phyloP scores from a whole-genome alignment of 2,888 invertebrate genomes.

The Protonemura montana region DNA sequence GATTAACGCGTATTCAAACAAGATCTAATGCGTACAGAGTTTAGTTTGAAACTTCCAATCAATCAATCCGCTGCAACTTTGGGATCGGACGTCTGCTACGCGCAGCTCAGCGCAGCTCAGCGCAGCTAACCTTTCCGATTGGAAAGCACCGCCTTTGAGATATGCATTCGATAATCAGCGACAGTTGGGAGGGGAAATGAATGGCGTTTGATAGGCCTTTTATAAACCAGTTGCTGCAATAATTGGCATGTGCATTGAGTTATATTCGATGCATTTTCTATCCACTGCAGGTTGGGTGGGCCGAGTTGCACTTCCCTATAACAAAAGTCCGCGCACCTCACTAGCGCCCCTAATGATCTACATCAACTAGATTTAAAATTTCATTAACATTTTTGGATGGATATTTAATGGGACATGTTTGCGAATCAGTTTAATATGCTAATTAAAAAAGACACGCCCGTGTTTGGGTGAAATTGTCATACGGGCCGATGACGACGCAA shows the following conservation, averaged over 20 bases:
- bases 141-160: conserved; percentile 12
- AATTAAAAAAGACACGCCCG: neutral
- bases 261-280: conserved; percentile 7
- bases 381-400: neutral
- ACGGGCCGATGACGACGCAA: neutral
- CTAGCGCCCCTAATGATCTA: neutral
- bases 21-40: neutral
- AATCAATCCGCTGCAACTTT: neutral
- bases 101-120: neutral
- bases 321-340: neutral
- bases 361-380: neutral
- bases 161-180: neutral
- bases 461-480: neutral
- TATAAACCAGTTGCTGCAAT: conserved; percentile 12
- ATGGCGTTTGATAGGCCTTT: conserved; percentile 12
- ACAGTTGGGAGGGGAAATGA: neutral
- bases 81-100: neutral
- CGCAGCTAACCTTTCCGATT: neutral
- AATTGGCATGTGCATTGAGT: neutral
- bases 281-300: neutral
- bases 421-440: conserved; percentile 12
- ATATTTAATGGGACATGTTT: conserved; percentile 12
- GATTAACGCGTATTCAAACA: neutral
- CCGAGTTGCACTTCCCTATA: neutral
- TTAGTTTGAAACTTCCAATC: neutral